Conservation (phyloP, 1,140 invertebrate genomes). For the Musca vetustissima region DNA sequence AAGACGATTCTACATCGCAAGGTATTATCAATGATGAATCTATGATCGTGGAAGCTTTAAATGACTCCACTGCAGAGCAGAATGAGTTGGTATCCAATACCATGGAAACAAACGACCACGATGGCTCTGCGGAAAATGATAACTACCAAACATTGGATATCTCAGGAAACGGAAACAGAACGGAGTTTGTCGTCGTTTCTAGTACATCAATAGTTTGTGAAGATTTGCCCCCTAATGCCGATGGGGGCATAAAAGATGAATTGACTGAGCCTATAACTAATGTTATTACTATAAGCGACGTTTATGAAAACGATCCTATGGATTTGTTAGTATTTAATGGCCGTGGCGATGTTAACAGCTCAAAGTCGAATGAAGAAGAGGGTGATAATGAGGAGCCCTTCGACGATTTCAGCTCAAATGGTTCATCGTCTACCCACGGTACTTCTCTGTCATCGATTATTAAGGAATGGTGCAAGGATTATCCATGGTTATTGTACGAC, state of each 20-base stretch:
- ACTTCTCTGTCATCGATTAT: neutral
- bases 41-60: too few species aligned
- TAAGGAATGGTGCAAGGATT: neutral
- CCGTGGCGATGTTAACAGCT: neutral
- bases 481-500: slow-evolving; percentile 18
- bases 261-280: neutral
- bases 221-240: neutral
- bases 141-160: too few species aligned
- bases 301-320: slow-evolving; percentile 10
- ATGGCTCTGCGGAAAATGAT: too few species aligned
- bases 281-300: neutral
- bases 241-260: slow-evolving; percentile 1
- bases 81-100: too few species aligned
- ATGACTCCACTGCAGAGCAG: too few species aligned
- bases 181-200: slow-evolving; percentile 4
- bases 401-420: neutral
- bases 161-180: neutral
- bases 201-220: neutral
- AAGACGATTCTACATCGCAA: too few species aligned
- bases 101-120: too few species aligned
- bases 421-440: neutral
- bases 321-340: slow-evolving; percentile 3
- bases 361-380: too few species aligned
- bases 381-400: neutral
- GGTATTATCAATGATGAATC: too few species aligned